Conservation (phyloP, 2,797 vertebrate species). For the Channa striata region DNA sequence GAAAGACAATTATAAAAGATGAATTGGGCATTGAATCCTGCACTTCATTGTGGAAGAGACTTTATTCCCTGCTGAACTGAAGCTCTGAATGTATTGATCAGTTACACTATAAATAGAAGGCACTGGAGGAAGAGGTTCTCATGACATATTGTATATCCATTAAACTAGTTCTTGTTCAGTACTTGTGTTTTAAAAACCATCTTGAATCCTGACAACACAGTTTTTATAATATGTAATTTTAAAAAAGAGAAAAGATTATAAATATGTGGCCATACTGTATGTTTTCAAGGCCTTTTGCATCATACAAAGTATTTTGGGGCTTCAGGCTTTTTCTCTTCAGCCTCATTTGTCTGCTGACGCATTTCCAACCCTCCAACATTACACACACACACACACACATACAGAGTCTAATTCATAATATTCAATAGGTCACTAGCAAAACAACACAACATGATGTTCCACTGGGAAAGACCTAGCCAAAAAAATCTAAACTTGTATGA, state of each 20-base stretch:
- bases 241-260: background rate
- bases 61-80: background rate
- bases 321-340: too few species aligned
- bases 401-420: background rate
- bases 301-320: background rate
- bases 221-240: background rate
- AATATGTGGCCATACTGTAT: background rate
- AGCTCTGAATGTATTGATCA: background rate
- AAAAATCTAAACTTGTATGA: background rate
- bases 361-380: too few species aligned
- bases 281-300: background rate
- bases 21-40: too few species aligned
- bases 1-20: too few species aligned
- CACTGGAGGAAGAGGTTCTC: too few species aligned
- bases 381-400: too few species aligned
- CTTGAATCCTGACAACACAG: background rate
- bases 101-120: background rate
- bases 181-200: background rate
- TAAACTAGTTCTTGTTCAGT: background rate
- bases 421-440: conserved; percentile 14
- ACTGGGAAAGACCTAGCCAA: background rate
- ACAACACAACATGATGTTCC: conserved; percentile 3
- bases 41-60: too few species aligned
- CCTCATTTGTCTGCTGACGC: background rate
- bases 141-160: background rate